Evolutionary conservation across 2,113 vertebrate species (phyloP).

Genomic region (Semnopithecus entellus): DNA sequence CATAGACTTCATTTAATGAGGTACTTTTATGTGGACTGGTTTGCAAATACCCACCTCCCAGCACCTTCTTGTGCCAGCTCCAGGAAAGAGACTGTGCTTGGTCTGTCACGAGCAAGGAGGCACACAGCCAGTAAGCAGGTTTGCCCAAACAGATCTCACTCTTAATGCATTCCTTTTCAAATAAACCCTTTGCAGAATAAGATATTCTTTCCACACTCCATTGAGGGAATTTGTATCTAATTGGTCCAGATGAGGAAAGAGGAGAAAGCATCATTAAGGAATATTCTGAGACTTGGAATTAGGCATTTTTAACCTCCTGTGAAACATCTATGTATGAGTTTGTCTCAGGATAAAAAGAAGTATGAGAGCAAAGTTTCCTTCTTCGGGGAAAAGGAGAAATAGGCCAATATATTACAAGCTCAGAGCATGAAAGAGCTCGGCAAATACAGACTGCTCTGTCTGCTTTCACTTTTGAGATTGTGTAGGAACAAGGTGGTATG

Average conservation of each 20-base stretch:
- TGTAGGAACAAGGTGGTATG: constrained; percentile 22
- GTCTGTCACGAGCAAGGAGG: not conserved
- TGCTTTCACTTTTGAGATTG: constrained; percentile 74
- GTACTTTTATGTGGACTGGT: not conserved
- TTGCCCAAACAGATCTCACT: not conserved
- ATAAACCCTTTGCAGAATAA: not conserved
- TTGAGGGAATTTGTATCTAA: not conserved
- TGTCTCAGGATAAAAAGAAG: constrained; percentile 47
- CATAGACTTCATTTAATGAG: not conserved
- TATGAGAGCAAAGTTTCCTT: constrained; percentile 59
- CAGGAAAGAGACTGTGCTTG: not conserved
- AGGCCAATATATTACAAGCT: constrained; percentile 65
- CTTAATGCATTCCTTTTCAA: not conserved
- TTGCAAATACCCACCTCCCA: not conserved
- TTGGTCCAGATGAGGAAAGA: too few species aligned
- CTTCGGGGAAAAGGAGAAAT: not conserved
- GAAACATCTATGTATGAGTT: not conserved
- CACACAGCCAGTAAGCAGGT: not conserved
- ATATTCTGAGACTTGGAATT: constrained; percentile 17
- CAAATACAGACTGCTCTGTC: constrained; percentile 60
- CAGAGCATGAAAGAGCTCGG: constrained; percentile 68
- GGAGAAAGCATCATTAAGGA: not conserved
- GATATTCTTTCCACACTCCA: not conserved
- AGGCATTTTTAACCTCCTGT: constrained; percentile 27
- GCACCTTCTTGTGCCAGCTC: not conserved